phyloP scores from a whole-genome alignment of 2,113 vertebrate genomes.

The Nanorana parkeri region DNA sequence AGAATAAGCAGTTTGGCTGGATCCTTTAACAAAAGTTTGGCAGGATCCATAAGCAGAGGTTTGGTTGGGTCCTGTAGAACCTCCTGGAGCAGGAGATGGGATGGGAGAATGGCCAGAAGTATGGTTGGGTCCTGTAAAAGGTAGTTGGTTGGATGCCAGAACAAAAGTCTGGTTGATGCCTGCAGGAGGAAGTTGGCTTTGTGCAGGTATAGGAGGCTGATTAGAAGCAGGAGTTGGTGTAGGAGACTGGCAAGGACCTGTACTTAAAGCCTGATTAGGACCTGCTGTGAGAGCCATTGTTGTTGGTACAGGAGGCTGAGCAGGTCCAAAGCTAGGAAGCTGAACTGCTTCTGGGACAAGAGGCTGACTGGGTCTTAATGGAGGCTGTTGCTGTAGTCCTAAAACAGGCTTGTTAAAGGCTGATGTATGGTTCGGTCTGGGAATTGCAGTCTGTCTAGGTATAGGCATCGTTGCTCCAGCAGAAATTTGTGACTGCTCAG shows the following conservation, averaged over 20 bases:
- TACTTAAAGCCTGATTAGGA: background rate
- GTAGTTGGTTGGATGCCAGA: background rate
- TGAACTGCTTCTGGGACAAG: background rate
- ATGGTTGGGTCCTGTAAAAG: background rate
- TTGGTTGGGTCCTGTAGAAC: background rate
- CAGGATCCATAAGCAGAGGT: background rate
- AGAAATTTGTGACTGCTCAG: background rate
- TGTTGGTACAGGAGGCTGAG: background rate
- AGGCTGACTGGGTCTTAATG: background rate
- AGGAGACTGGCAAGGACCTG: background rate
- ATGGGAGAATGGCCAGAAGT: background rate
- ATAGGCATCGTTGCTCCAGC: background rate
- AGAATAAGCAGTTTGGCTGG: background rate
- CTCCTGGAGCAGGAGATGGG: background rate
- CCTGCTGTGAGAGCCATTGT: background rate
- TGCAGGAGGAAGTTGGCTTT: background rate
- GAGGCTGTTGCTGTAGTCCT: background rate
- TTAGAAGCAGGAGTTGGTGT: background rate
- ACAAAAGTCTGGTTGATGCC: background rate
- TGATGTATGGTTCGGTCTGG: background rate
- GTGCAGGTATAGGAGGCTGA: background rate
- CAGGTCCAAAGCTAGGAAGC: background rate
- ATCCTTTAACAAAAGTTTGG: background rate
- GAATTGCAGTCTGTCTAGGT: background rate
- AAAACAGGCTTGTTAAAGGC: background rate